A percentile compares a stretch with the other conserved stretches of the same genome.
These are phyloP conservation scores for Macrocentrus cingulum DNA, from an alignment of 1,140 invertebrate genomes.

Conservation along the genomic window DNA sequence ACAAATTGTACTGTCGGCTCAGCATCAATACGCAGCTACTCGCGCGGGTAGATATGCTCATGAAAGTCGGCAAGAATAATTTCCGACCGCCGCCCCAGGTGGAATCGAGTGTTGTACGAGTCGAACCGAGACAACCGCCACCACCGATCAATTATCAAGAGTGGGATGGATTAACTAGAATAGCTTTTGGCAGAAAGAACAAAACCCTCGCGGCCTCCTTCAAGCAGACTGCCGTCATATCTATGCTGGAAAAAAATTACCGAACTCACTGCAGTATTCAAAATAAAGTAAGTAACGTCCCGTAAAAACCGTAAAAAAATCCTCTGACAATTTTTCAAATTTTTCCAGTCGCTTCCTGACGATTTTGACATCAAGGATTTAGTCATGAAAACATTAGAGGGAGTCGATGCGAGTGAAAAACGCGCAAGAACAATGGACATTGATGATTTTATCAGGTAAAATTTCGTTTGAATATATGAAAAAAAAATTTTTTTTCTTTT, in stretches of 20 bases:
- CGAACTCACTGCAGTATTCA: conserved; percentile 82
- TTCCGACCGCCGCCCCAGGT: conserved; percentile 98
- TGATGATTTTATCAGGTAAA: conserved; percentile 89
- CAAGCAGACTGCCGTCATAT: conserved; percentile 79
- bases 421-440: conserved; percentile 93
- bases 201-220: conserved; percentile 87
- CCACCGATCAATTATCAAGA: conserved; percentile 95
- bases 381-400: conserved; percentile 74
- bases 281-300: conserved; percentile 73
- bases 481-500: conserved; percentile 17
- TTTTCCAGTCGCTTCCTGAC: conserved; percentile 71
- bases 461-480: conserved; percentile 17
- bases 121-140: conserved; percentile 95
- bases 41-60: conserved; percentile 92
- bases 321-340: no score
- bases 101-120: conserved; percentile 96
- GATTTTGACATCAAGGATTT: conserved; percentile 87
- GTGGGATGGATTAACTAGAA: conserved; percentile 96
- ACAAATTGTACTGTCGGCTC: conserved; percentile 95
- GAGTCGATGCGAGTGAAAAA: conserved; percentile 70
- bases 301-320: no score
- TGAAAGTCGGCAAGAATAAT: conserved; percentile 99
- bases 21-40: conserved; percentile 96
- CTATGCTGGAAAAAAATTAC: conserved; percentile 91
- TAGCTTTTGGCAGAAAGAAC: conserved; percentile 94